Conservation (phyloP, 2,797 vertebrate genomes). For the Macropodus opercularis region DNA sequence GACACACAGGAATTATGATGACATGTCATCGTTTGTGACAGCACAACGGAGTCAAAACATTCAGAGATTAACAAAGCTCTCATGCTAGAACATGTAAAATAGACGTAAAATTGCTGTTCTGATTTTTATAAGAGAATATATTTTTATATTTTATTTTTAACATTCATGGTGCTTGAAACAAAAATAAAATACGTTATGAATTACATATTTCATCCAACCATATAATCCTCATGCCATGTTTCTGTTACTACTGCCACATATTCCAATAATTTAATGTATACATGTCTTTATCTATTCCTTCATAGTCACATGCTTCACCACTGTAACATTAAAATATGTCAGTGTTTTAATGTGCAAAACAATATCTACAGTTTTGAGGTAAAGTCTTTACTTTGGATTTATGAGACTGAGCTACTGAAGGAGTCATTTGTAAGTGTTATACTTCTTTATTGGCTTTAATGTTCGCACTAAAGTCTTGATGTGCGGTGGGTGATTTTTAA, state of each 20-base stretch:
- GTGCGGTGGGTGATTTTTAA: conserved; percentile 12
- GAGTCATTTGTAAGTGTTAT: conserved; percentile 9
- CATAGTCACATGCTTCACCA: conserved; percentile 32
- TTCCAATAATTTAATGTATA: no score
- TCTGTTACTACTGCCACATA: conserved; percentile 26
- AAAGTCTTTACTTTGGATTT: conserved; percentile 51
- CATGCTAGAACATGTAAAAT: conserved; percentile 53
- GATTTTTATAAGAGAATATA: conserved; percentile 29
- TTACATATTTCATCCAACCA: conserved; percentile 29
- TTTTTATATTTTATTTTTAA: conserved; percentile 10
- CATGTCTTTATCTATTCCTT: no score
- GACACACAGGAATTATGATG: conserved; percentile 15
- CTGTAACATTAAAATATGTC: conserved; percentile 16
- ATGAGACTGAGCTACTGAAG: no score
- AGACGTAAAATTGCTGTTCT: conserved; percentile 15
- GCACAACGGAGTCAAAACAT: conserved; percentile 42
- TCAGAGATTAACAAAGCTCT: conserved; percentile 44
- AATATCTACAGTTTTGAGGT: conserved; percentile 40
- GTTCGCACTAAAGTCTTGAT: conserved; percentile 20
- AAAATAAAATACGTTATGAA: conserved; percentile 16
- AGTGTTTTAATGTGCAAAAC: conserved; percentile 48
- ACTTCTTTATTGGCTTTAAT: conserved; percentile 21
- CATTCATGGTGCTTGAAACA: conserved; percentile 48
- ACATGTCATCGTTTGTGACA: conserved; percentile 21
- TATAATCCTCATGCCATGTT: conserved; percentile 36